Percentiles rank a stretch among this genome's conserved stretches.
These are phyloP conservation scores for Glaucidium brasilianum DNA, from an alignment of 2,113 vertebrate genomes.

Conservation along the genomic window DNA sequence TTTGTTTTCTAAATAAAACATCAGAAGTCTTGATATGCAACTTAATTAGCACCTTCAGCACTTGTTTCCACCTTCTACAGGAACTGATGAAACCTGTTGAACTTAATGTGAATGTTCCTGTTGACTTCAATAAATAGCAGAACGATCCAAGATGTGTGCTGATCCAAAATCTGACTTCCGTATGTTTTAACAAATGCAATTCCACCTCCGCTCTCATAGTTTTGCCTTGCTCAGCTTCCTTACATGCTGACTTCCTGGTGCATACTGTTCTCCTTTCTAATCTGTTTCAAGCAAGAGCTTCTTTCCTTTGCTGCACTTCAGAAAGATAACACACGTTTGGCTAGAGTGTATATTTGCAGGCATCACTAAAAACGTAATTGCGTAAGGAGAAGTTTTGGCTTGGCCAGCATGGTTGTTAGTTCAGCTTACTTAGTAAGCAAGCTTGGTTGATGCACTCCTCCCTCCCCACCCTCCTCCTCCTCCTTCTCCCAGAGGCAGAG, in stretches of 20 bases:
- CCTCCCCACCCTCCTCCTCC: constrained; percentile 17
- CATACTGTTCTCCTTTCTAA: not conserved
- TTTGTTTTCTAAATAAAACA: constrained; percentile 27
- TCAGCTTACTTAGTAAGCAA: constrained; percentile 6
- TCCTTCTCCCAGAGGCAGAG: not conserved
- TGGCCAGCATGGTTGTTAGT: not conserved
- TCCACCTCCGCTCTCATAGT: not conserved
- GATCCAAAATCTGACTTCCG: not conserved
- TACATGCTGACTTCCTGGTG: not conserved
- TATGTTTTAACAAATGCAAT: not conserved
- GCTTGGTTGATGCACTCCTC: not conserved
- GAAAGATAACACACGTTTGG: not conserved
- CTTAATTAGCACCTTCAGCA: constrained; percentile 36
- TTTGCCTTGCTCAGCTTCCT: not conserved
- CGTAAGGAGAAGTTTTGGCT: not conserved
- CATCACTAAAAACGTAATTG: not conserved
- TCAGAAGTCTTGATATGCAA: not conserved
- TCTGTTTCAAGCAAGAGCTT: not conserved
- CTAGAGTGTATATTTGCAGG: not conserved
- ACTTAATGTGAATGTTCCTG: not conserved
- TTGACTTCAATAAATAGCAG: not conserved
- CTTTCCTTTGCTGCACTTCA: not conserved
- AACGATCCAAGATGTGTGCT: not conserved
- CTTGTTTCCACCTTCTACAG: not conserved
- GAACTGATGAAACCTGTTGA: constrained; percentile 4